Conservation (phyloP, 2,113 vertebrate species). For the Catharus minimus region DNA sequence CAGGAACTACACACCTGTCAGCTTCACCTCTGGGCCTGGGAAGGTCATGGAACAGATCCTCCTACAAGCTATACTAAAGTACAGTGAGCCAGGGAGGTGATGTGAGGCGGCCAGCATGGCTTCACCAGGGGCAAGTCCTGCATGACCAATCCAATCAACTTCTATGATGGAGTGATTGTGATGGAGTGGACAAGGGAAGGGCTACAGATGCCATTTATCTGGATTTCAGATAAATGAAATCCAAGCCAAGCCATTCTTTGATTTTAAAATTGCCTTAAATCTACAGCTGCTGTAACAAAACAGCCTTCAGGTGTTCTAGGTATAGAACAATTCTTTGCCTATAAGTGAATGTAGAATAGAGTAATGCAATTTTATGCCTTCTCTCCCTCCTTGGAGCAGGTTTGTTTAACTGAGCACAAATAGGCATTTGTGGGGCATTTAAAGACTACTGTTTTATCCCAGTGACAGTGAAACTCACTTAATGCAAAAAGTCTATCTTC, state of each 20-base stretch:
- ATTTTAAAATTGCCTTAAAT: background rate
- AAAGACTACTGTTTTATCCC: background rate
- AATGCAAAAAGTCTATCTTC: background rate
- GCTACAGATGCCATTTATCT: background rate
- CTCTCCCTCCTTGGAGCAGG: background rate
- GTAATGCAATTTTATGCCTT: background rate
- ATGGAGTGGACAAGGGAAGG: background rate
- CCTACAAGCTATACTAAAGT: background rate
- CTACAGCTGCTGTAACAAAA: background rate
- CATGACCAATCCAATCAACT: background rate
- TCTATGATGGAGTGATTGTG: background rate
- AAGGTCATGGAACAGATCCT: background rate
- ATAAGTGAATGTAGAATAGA: background rate
- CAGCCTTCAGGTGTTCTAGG: background rate
- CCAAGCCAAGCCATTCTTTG: background rate
- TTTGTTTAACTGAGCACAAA: background rate
- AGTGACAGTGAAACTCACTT: background rate
- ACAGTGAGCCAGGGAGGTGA: background rate
- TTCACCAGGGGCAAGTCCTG: background rate
- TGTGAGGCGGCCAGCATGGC: background rate
- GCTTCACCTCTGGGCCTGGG: background rate
- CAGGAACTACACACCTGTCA: background rate
- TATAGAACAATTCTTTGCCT: background rate
- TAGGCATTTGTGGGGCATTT: background rate
- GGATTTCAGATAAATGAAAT: background rate